Percentiles rank a stretch among this genome's conserved stretches.
Evolutionary conservation across 23 tunicate genomes (phyloP).

Genomic region (Trididemnum nubilum): DNA sequence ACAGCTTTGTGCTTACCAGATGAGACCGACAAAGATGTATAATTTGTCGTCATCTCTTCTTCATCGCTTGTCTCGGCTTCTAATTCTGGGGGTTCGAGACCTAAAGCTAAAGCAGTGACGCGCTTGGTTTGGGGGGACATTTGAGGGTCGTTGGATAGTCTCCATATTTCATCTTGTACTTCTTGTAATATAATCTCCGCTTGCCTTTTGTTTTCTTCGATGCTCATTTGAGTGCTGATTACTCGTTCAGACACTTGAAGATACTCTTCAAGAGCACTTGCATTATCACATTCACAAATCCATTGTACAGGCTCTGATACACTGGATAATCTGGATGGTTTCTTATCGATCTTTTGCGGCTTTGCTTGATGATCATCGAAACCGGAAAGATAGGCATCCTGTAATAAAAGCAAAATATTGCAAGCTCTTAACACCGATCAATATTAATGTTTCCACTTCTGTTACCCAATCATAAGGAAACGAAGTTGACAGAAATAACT

Average conservation of each 20-base stretch:
- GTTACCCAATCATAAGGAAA: too few relatives aligned
- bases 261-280: constrained; percentile 38
- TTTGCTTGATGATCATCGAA: constrained; percentile 18
- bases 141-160: constrained; percentile 42
- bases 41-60: constrained; percentile 7
- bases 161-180: constrained; percentile 84
- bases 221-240: constrained; percentile 73
- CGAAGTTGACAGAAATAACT: too few relatives aligned
- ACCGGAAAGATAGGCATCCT: constrained; percentile 73
- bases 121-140: constrained; percentile 1
- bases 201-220: constrained; percentile 74
- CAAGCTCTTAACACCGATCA: background rate
- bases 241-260: constrained; percentile 53
- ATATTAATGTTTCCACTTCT: too few relatives aligned
- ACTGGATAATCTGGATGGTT: background rate
- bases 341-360: background rate
- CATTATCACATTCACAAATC: constrained; percentile 58
- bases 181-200: constrained; percentile 70
- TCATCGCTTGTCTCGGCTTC: constrained; percentile 66
- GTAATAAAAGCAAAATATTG: background rate
- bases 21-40: constrained; percentile 18
- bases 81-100: constrained; percentile 39
- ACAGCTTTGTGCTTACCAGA: background rate
- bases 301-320: constrained; percentile 27
- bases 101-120: constrained; percentile 57